Evolutionary conservation across 2,888 invertebrate species (phyloP), one percentile per base, ranked within the genome.

Genomic region (Trachelus troglodyta): DNA sequence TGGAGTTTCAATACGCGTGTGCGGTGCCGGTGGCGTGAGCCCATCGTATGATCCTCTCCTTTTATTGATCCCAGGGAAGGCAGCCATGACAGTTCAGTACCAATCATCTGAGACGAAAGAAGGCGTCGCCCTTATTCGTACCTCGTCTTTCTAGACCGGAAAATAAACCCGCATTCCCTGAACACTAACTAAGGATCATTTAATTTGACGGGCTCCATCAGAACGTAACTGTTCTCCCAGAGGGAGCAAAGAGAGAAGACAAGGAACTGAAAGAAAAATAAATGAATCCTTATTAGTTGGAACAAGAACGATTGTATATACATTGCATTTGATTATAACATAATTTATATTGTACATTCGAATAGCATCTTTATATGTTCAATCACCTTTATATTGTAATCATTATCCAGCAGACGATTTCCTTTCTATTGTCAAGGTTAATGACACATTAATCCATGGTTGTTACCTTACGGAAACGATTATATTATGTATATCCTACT

Each of bases 1-100:
- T 37, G 40, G 78, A 56, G 23, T 56, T 23, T 9, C 34, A 78
- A 78, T 78, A 76, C 78, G 78, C 78, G 75, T 78, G 78, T 78
- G 78, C 78, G 1, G 56, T 12, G 71, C 15, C 68, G 75, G 75
- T 78, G 78, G 78, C 78, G 78, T 78, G 78, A 76, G 56, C 71
- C 37, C 74, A 74, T 74, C 34, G 74, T 34, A 74, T 0, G 74
- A 74, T 74, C 37, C 74, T 34, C 15, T 34, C 15, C 74, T 34
- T 34, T 74, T 74, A 74, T 74, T 74, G 74, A 74, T 74, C 74
- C 74, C 23, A n/a, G 12, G 0, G 74, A 11, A 11, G 74, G 74
- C 35, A 74, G 74, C 33, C 74, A 30, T 34, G 74, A 56, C 37
- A 34, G 74, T n/a, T 4, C 56, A 56, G 56, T 12, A 34, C 74